These are phyloP conservation scores for Spea bombifrons DNA, from an alignment of 2,113 vertebrate genomes.

Conservation along the genomic window DNA sequence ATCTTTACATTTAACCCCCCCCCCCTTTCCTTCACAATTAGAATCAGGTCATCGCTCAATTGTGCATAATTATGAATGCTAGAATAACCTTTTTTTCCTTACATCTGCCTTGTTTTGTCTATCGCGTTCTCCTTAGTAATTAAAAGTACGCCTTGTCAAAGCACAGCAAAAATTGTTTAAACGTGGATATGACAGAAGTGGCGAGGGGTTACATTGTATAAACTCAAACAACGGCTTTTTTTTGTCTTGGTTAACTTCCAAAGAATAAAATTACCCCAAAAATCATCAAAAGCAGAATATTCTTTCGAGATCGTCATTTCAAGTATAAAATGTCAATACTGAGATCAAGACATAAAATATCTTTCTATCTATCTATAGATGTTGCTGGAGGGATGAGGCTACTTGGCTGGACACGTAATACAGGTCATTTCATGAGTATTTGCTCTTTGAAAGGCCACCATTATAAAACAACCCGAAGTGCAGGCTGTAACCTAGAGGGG, in stretches of 20 bases:
- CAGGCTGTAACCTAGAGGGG: too few species aligned
- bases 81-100: constrained; percentile 32
- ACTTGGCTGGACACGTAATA: too few species aligned
- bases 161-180: constrained; percentile 1
- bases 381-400: too few species aligned
- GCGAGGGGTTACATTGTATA: constrained; percentile 4
- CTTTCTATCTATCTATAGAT: too few species aligned
- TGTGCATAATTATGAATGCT: constrained; percentile 42
- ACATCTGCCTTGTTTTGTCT: constrained; percentile 39
- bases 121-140: constrained; percentile 38
- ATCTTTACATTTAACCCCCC: constrained; percentile 31
- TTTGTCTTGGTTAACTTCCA: constrained; percentile 4
- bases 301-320: too few species aligned
- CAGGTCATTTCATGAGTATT: too few species aligned
- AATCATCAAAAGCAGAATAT: neutral
- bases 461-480: too few species aligned
- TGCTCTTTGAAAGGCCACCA: too few species aligned
- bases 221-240: neutral
- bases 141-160: constrained; percentile 26
- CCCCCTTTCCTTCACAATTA: constrained; percentile 5
- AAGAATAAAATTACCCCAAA: constrained; percentile 13
- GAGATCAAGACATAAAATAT: too few species aligned
- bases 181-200: constrained; percentile 19
- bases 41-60: constrained; percentile 44
- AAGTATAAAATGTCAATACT: too few species aligned